phyloP scores from a whole-genome alignment of 2,888 invertebrate genomes.

The Punctoribates punctum region DNA sequence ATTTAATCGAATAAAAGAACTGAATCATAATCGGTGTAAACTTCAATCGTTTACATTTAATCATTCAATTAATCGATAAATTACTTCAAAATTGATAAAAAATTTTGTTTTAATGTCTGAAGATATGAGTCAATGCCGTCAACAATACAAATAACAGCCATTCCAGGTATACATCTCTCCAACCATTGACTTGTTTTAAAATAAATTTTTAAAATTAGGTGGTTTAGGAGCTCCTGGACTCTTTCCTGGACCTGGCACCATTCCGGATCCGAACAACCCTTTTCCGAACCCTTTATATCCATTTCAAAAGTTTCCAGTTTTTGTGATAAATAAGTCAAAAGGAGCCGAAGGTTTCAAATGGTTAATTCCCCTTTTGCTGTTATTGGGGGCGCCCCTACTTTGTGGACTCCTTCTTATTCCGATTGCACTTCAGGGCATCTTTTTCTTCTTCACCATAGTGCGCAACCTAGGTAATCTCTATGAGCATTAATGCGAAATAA shows the following conservation, averaged over 20 bases:
- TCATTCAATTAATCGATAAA: too few species aligned
- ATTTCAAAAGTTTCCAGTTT: not conserved
- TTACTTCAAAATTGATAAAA: too few species aligned
- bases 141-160: conserved; percentile 6
- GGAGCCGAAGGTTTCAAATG: not conserved
- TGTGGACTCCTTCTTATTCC: conserved; percentile 5
- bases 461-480: conserved; percentile 1
- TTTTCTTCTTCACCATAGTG: not conserved
- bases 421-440: not conserved
- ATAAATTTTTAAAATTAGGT: not conserved
- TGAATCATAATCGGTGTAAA: too few species aligned
- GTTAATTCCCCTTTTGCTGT: not conserved
- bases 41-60: too few species aligned
- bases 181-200: too few species aligned
- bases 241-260: too few species aligned
- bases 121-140: conserved; percentile 21
- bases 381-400: not conserved
- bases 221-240: not conserved
- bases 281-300: not conserved
- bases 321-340: conserved; percentile 20
- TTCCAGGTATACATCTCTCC: conserved; percentile 26
- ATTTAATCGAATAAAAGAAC: too few species aligned
- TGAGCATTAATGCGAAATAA: not conserved
- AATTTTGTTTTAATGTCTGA: not conserved
- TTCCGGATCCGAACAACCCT: too few species aligned